Conservation (phyloP, 2,797 vertebrate genomes). For the Kryptolebias ocellatus region DNA sequence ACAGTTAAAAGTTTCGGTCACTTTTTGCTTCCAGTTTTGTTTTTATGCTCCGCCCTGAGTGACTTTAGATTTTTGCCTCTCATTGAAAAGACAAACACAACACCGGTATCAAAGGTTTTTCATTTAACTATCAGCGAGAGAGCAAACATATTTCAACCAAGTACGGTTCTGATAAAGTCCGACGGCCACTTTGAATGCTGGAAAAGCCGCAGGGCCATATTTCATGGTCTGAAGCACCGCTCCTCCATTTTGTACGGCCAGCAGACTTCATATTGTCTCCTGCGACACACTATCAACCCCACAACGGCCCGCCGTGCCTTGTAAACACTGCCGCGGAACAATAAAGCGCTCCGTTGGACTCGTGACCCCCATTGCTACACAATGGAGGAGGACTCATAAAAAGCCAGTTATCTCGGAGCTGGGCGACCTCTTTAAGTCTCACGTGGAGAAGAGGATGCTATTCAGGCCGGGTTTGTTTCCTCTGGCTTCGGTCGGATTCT, state of each 20-base stretch:
- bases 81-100: slow-evolving; percentile 5
- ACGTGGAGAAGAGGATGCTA: slow-evolving; percentile 70
- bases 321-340: slow-evolving; percentile 81
- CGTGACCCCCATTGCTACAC: slow-evolving; percentile 83
- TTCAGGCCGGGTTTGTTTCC: slow-evolving; percentile 69
- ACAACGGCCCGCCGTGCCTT: slow-evolving; percentile 74
- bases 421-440: slow-evolving; percentile 83
- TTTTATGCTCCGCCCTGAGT: background rate
- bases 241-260: slow-evolving; percentile 65
- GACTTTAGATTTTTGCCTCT: background rate
- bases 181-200: slow-evolving; percentile 13
- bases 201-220: slow-evolving; percentile 28
- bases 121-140: slow-evolving; percentile 13
- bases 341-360: slow-evolving; percentile 88
- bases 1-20: background rate
- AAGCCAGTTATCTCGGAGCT: slow-evolving; percentile 86
- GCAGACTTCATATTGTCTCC: slow-evolving; percentile 73
- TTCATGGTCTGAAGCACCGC: slow-evolving; percentile 53
- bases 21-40: background rate
- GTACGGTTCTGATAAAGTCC: background rate
- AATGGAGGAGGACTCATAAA: slow-evolving; percentile 88
- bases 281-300: slow-evolving; percentile 70
- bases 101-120: background rate
- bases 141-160: slow-evolving; percentile 20
- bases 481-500: slow-evolving; percentile 61